A percentile compares a stretch with the other conserved stretches of the same genome.
phyloP scores from a whole-genome alignment of 2,113 vertebrate species.

The Callionymus lyra region DNA sequence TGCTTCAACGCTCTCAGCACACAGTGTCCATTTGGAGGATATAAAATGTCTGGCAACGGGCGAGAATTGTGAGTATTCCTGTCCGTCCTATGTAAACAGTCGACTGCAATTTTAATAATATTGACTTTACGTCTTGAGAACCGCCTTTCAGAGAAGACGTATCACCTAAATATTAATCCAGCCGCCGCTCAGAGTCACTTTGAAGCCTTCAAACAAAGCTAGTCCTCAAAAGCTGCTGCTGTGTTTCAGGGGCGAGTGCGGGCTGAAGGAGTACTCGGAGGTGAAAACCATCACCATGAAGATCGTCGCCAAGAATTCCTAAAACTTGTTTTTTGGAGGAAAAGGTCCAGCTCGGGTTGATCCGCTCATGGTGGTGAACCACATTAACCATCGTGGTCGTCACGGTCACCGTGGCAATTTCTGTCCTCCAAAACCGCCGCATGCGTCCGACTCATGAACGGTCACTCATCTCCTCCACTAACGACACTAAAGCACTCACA shows the following conservation, averaged over 20 bases:
- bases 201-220: background rate
- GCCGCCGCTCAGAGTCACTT: background rate
- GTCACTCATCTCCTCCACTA: constrained; percentile 51
- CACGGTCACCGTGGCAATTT: too few species aligned
- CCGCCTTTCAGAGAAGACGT: constrained; percentile 22
- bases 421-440: too few species aligned
- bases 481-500: constrained; percentile 71
- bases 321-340: constrained; percentile 46
- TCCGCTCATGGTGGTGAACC: constrained; percentile 28
- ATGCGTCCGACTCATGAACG: too few species aligned
- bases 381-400: constrained; percentile 12
- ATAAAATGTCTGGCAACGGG: constrained; percentile 99
- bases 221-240: constrained; percentile 4
- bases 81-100: constrained; percentile 28
- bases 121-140: constrained; percentile 37
- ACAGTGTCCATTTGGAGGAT: constrained; percentile 98
- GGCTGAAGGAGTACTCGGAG: constrained; percentile 92
- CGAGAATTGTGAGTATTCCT: constrained; percentile 92
- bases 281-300: constrained; percentile 97
- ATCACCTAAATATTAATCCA: background rate
- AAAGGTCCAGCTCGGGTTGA: constrained; percentile 38
- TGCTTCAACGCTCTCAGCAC: constrained; percentile 97
- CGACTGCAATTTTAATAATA: constrained; percentile 23
- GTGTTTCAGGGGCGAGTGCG: constrained; percentile 80
- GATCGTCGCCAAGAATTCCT: constrained; percentile 91